Percentiles rank a stretch among this genome's conserved stretches.
Conservation (phyloP, 2,113 vertebrate species). For the Poecilia latipinna region DNA sequence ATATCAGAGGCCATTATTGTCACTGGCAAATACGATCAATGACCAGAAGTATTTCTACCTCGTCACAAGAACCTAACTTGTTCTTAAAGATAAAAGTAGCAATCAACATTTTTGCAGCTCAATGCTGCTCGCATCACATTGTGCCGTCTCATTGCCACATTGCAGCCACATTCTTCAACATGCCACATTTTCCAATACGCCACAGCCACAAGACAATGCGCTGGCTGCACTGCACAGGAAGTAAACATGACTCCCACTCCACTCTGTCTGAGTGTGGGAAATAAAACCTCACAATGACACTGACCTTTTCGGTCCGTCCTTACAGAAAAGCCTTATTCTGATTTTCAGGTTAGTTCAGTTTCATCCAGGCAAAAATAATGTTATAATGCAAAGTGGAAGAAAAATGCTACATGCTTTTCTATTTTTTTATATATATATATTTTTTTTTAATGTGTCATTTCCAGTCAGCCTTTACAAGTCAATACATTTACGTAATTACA, state of each 20-base stretch:
- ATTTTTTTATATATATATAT: too few relatives aligned
- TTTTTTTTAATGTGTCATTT: background rate
- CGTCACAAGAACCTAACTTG: background rate
- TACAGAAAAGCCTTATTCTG: background rate
- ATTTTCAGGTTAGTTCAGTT: conserved; percentile 1
- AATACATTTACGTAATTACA: background rate
- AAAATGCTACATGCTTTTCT: too few relatives aligned
- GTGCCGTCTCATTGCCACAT: conserved; percentile 24
- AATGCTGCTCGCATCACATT: conserved; percentile 16
- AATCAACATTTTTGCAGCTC: conserved; percentile 1
- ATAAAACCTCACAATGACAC: conserved; percentile 40
- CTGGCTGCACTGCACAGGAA: conserved; percentile 15
- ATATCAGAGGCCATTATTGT: background rate
- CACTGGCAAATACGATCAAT: background rate
- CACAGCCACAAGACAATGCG: conserved; percentile 25
- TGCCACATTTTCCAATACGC: conserved; percentile 20
- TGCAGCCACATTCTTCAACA: conserved; percentile 28
- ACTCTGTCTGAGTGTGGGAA: conserved; percentile 16
- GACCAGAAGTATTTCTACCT: background rate
- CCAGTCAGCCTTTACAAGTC: background rate
- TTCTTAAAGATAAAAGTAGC: background rate
- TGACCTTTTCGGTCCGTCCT: conserved; percentile 29
- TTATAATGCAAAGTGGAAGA: background rate
- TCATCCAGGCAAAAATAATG: conserved; percentile 2
- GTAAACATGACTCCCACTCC: conserved; percentile 39